A percentile compares a stretch with the other conserved stretches of the same genome.
Evolutionary conservation across 1,140 invertebrate species (phyloP).

Genomic region (Holotrichia oblita): DNA sequence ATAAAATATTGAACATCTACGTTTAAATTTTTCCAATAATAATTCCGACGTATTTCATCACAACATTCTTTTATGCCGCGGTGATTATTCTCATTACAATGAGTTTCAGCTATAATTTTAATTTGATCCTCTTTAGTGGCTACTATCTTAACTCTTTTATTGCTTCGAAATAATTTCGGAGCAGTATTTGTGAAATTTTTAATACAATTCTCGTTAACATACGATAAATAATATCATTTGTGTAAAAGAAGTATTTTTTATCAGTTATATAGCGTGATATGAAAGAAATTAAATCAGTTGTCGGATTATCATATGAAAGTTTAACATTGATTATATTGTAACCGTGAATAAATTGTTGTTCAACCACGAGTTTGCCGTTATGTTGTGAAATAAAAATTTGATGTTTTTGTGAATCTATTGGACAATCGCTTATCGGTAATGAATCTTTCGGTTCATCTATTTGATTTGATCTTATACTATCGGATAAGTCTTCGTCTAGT

Average conservation of each 20-base stretch:
- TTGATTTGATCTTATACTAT: background rate
- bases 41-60: too few species aligned
- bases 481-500: background rate
- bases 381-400: slow-evolving; percentile 8
- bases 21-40: too few species aligned
- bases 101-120: too few species aligned
- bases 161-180: background rate
- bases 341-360: background rate
- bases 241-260: background rate
- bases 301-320: background rate
- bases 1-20: too few species aligned
- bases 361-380: background rate
- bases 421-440: background rate
- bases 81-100: too few species aligned
- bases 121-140: too few species aligned
- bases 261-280: background rate
- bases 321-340: background rate
- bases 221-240: background rate
- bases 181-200: background rate
- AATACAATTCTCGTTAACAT: background rate
- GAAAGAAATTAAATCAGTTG: background rate
- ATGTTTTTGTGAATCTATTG: slow-evolving; percentile 19
- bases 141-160: too few species aligned
- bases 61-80: too few species aligned
- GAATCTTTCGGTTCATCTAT: background rate